Conservation (phyloP, 2,888 invertebrate genomes). For the Oscheius myriophilus region DNA sequence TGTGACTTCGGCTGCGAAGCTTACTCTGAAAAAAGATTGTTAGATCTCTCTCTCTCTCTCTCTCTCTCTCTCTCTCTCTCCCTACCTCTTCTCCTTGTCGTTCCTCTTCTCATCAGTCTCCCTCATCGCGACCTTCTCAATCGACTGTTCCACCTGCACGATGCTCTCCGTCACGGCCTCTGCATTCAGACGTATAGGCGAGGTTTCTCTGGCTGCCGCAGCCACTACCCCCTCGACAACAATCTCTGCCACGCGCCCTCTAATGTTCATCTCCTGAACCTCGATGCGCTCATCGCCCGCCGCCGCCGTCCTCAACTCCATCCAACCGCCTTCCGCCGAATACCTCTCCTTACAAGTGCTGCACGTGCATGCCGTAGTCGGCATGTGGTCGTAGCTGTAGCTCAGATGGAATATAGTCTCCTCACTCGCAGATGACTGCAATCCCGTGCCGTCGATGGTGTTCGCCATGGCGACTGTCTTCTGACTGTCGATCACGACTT, state of each 20-base stretch:
- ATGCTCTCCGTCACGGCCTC: conserved; percentile 48
- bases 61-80: not conserved
- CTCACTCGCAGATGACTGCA: conserved; percentile 50
- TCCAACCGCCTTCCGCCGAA: conserved; percentile 36
- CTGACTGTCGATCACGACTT: conserved; percentile 16
- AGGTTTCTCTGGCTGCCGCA: conserved; percentile 55
- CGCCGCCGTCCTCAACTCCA: conserved; percentile 33
- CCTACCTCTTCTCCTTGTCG: conserved; percentile 50
- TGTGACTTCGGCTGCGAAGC: conserved; percentile 68
- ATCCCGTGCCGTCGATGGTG: conserved; percentile 41
- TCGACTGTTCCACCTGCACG: conserved; percentile 47
- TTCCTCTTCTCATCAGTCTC: conserved; percentile 39
- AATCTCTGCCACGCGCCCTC: conserved; percentile 52
- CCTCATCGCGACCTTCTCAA: conserved; percentile 38
- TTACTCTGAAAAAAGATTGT: conserved; percentile 59
- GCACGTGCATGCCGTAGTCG: conserved; percentile 50
- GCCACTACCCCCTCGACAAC: conserved; percentile 58
- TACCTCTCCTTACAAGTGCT: conserved; percentile 38
- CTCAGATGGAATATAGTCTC: conserved; percentile 57
- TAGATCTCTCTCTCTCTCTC: not conserved
- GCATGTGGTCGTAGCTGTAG: conserved; percentile 53
- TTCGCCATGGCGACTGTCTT: conserved; percentile 26
- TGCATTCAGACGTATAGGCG: conserved; percentile 59
- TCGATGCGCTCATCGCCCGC: conserved; percentile 38
- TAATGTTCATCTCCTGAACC: conserved; percentile 39